These are phyloP conservation scores for Achroia grisella DNA, from an alignment of 1,140 invertebrate species.

Conservation along the genomic window DNA sequence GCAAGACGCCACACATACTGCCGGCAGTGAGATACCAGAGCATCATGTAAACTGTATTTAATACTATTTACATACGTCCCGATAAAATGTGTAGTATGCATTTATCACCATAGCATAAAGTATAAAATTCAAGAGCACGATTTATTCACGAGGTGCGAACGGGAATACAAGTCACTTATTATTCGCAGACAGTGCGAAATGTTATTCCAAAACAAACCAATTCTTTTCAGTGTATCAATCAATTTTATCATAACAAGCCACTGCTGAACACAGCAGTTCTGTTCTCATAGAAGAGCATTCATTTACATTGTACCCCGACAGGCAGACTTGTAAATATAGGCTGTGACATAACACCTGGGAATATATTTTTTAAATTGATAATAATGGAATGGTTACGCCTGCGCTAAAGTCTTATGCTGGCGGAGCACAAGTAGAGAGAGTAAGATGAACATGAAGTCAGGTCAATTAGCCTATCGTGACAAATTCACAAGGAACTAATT, in stretches of 20 bases:
- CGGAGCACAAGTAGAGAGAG: too few species aligned
- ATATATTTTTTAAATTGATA: too few species aligned
- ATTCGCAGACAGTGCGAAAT: background rate
- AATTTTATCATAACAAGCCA: background rate
- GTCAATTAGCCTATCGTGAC: too few species aligned
- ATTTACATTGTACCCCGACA: too few species aligned
- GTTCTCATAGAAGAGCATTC: too few species aligned
- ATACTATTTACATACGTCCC: conserved; percentile 14
- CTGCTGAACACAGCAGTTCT: background rate
- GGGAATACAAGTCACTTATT: background rate
- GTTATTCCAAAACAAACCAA: background rate
- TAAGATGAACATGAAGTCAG: too few species aligned
- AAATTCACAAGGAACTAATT: too few species aligned
- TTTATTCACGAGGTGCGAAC: background rate
- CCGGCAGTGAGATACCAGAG: conserved; percentile 18
- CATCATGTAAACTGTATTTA: conserved; percentile 6
- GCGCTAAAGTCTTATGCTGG: too few species aligned
- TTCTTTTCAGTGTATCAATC: background rate
- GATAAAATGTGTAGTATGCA: background rate
- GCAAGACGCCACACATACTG: conserved; percentile 10
- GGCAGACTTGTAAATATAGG: too few species aligned
- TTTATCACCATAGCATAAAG: conserved; percentile 2
- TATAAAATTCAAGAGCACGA: background rate
- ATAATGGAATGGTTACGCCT: too few species aligned
- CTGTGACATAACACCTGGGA: too few species aligned